Evolutionary conservation across 2,888 invertebrate species (phyloP).

Genomic region (Trissolcus brochymenae): DNA sequence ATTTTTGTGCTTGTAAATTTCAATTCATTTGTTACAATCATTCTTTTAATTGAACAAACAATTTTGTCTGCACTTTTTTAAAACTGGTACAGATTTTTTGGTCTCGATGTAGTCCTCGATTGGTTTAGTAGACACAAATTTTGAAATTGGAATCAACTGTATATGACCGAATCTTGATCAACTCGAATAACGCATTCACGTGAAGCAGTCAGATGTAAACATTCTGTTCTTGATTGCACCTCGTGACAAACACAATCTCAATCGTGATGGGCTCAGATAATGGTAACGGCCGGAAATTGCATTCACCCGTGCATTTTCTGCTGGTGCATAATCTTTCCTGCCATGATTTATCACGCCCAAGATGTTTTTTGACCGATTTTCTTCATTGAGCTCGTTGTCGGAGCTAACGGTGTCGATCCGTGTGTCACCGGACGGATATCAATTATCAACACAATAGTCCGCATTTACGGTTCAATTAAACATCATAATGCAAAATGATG

Average conservation of each 20-base stretch:
- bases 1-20: not conserved
- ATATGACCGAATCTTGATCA: slow-evolving; percentile 31
- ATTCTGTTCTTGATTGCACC: slow-evolving; percentile 52
- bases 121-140: not conserved
- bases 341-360: slow-evolving; percentile 42
- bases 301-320: slow-evolving; percentile 44
- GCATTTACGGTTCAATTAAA: slow-evolving; percentile 36
- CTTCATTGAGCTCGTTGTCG: slow-evolving; percentile 36
- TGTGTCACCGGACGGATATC: slow-evolving; percentile 28
- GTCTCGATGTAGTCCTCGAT: not conserved
- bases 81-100: not conserved
- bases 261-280: slow-evolving; percentile 48
- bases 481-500: not conserved
- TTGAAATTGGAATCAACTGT: not conserved
- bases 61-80: not conserved
- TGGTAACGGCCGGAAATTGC: slow-evolving; percentile 51
- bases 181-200: slow-evolving; percentile 35
- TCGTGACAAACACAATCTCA: slow-evolving; percentile 53
- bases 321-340: slow-evolving; percentile 33
- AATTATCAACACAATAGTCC: slow-evolving; percentile 40
- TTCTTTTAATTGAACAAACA: not conserved
- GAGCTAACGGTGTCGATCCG: slow-evolving; percentile 19
- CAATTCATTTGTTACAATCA: not conserved
- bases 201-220: slow-evolving; percentile 45
- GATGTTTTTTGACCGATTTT: slow-evolving; percentile 41